These are phyloP conservation scores for Leptinotarsa defecta DNA, from an alignment of 1,140 invertebrate genomes.

Conservation along the genomic window DNA sequence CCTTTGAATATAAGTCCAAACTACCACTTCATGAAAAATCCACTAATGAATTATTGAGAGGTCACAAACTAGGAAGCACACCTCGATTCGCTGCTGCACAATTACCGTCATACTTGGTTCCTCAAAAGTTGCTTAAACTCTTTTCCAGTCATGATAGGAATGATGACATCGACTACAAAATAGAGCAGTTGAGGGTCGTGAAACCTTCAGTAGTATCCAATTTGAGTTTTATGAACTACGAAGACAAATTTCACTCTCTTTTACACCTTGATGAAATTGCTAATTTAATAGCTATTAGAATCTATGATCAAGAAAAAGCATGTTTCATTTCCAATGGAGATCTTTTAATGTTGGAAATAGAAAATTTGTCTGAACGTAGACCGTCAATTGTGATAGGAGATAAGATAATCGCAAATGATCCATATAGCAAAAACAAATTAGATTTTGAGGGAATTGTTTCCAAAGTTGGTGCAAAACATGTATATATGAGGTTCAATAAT, in stretches of 20 bases:
- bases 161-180: neutral
- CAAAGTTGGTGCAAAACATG: conserved; percentile 49
- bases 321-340: conserved; percentile 67
- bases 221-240: conserved; percentile 64
- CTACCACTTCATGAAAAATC: neutral
- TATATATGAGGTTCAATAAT: conserved; percentile 51
- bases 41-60: conserved; percentile 44
- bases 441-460: conserved; percentile 52
- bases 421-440: conserved; percentile 52
- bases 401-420: conserved; percentile 65
- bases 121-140: conserved; percentile 61
- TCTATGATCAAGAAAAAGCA: conserved; percentile 71
- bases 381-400: conserved; percentile 83
- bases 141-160: conserved; percentile 43
- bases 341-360: conserved; percentile 75
- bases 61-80: conserved; percentile 61
- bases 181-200: conserved; percentile 53
- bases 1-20: neutral
- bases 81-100: conserved; percentile 62
- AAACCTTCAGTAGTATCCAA: conserved; percentile 59
- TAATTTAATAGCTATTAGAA: conserved; percentile 66
- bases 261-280: conserved; percentile 81
- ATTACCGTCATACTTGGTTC: conserved; percentile 62
- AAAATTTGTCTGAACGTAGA: conserved; percentile 79
- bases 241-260: conserved; percentile 69